These are phyloP conservation scores for Aelia acuminata DNA, from an alignment of 2,888 invertebrate species.

Conservation along the genomic window DNA sequence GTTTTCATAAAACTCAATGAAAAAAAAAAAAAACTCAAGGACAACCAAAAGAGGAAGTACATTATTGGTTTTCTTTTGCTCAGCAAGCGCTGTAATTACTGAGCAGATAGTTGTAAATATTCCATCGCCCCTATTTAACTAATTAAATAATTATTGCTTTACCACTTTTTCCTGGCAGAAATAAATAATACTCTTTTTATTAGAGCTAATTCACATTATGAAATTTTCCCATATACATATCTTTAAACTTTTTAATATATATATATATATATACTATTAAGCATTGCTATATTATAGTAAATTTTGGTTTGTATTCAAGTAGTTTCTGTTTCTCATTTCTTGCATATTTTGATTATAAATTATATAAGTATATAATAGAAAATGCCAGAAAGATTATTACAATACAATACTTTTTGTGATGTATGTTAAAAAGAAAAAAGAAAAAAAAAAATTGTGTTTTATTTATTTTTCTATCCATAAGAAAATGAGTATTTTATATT, in stretches of 20 bases:
- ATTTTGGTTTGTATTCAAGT: background rate
- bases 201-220: slow-evolving; percentile 8
- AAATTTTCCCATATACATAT: slow-evolving; percentile 57
- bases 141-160: slow-evolving; percentile 43
- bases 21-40: background rate
- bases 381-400: background rate
- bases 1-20: slow-evolving; percentile 8
- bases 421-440: background rate
- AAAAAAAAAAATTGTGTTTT: slow-evolving; percentile 19
- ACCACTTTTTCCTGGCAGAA: background rate
- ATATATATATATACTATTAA: slow-evolving; percentile 27
- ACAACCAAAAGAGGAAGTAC: slow-evolving; percentile 10
- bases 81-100: background rate
- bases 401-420: slow-evolving; percentile 15
- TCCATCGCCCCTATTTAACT: background rate
- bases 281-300: slow-evolving; percentile 23
- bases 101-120: slow-evolving; percentile 12
- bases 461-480: slow-evolving; percentile 6
- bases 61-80: slow-evolving; percentile 45
- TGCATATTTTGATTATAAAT: slow-evolving; percentile 27
- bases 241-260: slow-evolving; percentile 50
- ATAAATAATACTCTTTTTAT: slow-evolving; percentile 39
- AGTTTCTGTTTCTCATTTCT: background rate
- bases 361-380: slow-evolving; percentile 1
- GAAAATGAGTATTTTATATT: slow-evolving; percentile 19